Conservation (phyloP, 2,888 invertebrate species). For the Himalopsyche japonica region DNA sequence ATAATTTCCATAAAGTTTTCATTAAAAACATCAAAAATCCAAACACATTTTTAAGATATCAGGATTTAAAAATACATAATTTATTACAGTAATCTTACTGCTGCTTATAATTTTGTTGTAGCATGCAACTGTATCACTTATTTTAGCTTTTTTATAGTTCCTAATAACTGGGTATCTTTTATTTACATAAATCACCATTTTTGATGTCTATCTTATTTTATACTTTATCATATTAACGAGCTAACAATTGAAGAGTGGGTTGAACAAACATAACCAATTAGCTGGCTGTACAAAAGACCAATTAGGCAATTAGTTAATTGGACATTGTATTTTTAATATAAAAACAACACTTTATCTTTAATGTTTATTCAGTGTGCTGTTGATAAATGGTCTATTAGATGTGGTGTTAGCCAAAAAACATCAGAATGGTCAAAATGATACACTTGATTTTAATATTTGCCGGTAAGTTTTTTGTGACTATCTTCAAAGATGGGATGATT, state of each 20-base stretch:
- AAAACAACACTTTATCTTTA: background rate
- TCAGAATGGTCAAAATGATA: background rate
- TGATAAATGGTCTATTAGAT: background rate
- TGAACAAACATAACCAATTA: background rate
- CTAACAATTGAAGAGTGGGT: background rate
- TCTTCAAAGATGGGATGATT: too few relatives aligned
- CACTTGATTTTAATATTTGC: background rate
- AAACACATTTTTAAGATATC: too few relatives aligned
- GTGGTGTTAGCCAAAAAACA: background rate
- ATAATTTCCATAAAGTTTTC: too few relatives aligned
- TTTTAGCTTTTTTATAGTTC: too few relatives aligned
- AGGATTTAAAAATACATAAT: too few relatives aligned
- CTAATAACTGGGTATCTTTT: too few relatives aligned
- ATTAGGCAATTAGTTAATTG: background rate
- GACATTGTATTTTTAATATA: background rate
- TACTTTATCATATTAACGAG: background rate
- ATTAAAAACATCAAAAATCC: too few relatives aligned
- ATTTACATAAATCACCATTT: too few relatives aligned
- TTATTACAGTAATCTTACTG: too few relatives aligned
- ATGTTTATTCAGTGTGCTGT: background rate
- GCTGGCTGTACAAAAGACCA: background rate
- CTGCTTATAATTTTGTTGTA: too few relatives aligned
- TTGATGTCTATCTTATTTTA: too few relatives aligned
- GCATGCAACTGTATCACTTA: too few relatives aligned
- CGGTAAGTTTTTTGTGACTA: background rate